A percentile compares a stretch with the other conserved stretches of the same genome.
phyloP scores from a whole-genome alignment of 2,888 invertebrate genomes.

The Malacosoma neustria region DNA sequence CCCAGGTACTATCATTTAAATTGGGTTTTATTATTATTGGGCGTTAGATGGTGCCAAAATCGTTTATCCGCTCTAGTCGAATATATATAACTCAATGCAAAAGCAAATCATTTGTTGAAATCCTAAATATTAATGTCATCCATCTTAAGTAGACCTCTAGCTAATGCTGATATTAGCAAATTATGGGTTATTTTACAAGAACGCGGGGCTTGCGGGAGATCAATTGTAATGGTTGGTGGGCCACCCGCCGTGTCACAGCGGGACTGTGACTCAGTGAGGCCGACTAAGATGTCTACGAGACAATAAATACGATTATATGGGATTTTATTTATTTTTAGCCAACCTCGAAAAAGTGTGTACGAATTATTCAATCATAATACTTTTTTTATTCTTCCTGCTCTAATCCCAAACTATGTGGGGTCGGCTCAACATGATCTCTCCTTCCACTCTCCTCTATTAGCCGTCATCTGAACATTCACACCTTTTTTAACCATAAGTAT shows the following conservation, averaged over 20 bases:
- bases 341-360: neutral
- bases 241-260: slow-evolving; percentile 8
- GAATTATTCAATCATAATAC: no score
- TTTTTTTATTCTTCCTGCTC: no score
- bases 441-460: no score
- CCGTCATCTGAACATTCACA: no score
- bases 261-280: slow-evolving; percentile 42
- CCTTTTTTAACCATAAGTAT: no score
- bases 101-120: slow-evolving; percentile 35
- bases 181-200: neutral
- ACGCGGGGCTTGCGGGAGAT: slow-evolving; percentile 1
- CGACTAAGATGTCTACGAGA: slow-evolving; percentile 28
- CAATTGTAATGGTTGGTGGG: neutral
- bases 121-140: slow-evolving; percentile 34
- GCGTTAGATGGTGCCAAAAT: no score
- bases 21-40: no score
- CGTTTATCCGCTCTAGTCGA: no score
- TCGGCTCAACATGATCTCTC: no score
- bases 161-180: slow-evolving; percentile 13
- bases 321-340: slow-evolving; percentile 17
- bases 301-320: slow-evolving; percentile 38
- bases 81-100: no score
- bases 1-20: no score
- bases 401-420: no score
- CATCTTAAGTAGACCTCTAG: slow-evolving; percentile 24